phyloP scores from a whole-genome alignment of 2,888 invertebrate genomes.

The Eupithecia vulgata region DNA sequence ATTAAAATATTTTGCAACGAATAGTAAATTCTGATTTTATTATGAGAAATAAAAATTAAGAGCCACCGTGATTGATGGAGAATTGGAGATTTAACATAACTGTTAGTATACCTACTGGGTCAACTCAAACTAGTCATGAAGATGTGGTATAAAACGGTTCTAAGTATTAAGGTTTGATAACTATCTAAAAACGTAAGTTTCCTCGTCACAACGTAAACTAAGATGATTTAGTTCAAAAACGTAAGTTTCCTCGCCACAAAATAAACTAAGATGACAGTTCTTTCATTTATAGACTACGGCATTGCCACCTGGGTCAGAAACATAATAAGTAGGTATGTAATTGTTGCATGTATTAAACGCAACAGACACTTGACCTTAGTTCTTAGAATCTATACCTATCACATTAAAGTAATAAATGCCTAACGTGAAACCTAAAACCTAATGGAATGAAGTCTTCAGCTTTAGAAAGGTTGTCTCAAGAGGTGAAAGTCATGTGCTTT shows the following conservation, averaged over 20 bases:
- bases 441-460: slow-evolving; percentile 58
- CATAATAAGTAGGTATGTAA: neutral
- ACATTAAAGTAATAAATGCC: slow-evolving; percentile 18
- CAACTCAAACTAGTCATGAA: neutral
- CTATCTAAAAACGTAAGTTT: neutral
- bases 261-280: neutral
- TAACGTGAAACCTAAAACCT: slow-evolving; percentile 46
- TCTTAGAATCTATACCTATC: slow-evolving; percentile 27
- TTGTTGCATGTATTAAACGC: neutral
- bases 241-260: neutral
- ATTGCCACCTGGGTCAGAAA: neutral
- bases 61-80: slow-evolving; percentile 25
- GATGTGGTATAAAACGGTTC: neutral
- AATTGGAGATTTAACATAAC: slow-evolving; percentile 13
- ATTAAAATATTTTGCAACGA: slow-evolving; percentile 35
- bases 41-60: slow-evolving; percentile 34
- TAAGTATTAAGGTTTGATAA: neutral
- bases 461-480: slow-evolving; percentile 80
- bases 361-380: neutral
- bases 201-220: neutral
- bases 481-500: slow-evolving; percentile 82
- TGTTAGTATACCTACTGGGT: neutral
- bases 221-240: no score
- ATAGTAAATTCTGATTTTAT: slow-evolving; percentile 35
- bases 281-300: neutral